phyloP scores from a whole-genome alignment of 2,113 vertebrate genomes.

The Chaetura pelagica region DNA sequence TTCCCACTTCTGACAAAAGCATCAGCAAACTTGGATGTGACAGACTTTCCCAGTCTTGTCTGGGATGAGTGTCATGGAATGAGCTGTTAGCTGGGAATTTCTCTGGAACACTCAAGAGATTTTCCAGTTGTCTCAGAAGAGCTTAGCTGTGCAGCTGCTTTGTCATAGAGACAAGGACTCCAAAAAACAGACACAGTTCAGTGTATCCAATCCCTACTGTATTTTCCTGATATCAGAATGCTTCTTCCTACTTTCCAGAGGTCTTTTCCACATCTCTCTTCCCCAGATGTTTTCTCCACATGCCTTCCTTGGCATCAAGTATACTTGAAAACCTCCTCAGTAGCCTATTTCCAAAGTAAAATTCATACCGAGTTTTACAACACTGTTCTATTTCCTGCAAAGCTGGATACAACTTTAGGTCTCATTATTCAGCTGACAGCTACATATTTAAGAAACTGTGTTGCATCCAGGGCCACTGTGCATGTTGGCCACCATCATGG shows the following conservation, averaged over 20 bases:
- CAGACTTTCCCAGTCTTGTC: neutral
- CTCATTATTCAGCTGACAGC: neutral
- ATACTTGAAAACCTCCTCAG: neutral
- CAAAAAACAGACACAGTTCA: neutral
- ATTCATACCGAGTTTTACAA: neutral
- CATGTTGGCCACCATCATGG: neutral
- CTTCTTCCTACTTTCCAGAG: neutral
- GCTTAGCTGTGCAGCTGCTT: neutral
- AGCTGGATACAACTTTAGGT: neutral
- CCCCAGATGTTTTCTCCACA: neutral
- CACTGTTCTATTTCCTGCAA: neutral
- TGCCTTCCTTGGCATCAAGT: neutral
- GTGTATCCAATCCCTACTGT: neutral
- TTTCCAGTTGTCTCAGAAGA: neutral
- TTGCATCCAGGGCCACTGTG: fast-evolving
- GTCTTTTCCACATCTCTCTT: neutral
- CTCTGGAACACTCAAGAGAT: neutral
- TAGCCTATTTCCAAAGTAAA: neutral
- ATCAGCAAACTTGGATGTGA: neutral
- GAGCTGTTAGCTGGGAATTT: neutral
- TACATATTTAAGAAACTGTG: neutral
- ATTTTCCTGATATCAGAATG: neutral
- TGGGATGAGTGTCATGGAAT: neutral
- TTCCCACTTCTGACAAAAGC: neutral
- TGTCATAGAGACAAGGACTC: neutral